These are phyloP conservation scores for Moxostoma hubbsi DNA, from an alignment of 2,797 vertebrate species.

Conservation along the genomic window DNA sequence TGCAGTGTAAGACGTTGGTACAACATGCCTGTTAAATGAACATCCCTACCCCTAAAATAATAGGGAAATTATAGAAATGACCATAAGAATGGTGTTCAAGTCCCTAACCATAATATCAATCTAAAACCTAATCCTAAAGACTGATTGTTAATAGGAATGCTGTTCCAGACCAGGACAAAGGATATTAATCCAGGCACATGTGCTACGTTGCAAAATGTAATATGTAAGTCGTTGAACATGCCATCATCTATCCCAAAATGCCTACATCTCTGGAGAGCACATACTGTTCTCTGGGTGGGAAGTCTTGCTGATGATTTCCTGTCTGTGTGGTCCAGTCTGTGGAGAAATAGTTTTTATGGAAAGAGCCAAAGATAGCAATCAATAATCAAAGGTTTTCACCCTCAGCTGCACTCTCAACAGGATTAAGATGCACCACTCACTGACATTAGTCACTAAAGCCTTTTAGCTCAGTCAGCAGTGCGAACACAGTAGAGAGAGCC, in stretches of 20 bases:
- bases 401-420: slow-evolving; percentile 68
- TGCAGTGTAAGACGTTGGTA: too few species aligned
- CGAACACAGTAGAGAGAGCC: slow-evolving; percentile 30
- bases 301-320: slow-evolving; percentile 23
- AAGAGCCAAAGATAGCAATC: slow-evolving; percentile 60
- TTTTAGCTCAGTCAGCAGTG: slow-evolving; percentile 32
- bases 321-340: slow-evolving; percentile 40
- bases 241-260: not conserved
- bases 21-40: too few species aligned
- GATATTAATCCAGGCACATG: too few species aligned
- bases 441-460: slow-evolving; percentile 71
- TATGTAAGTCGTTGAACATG: not conserved
- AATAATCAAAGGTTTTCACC: slow-evolving; percentile 72
- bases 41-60: too few species aligned
- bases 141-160: too few species aligned
- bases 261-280: not conserved
- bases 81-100: too few species aligned
- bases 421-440: slow-evolving; percentile 75
- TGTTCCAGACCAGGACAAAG: too few species aligned
- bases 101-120: too few species aligned
- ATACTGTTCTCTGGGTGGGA: not conserved
- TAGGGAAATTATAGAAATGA: too few species aligned
- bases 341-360: slow-evolving; percentile 54
- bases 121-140: too few species aligned
- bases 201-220: too few species aligned